Base-by-base conservation (phyloP, 2,113 vertebrate species). In the Sisor rabdophorus region DNA sequence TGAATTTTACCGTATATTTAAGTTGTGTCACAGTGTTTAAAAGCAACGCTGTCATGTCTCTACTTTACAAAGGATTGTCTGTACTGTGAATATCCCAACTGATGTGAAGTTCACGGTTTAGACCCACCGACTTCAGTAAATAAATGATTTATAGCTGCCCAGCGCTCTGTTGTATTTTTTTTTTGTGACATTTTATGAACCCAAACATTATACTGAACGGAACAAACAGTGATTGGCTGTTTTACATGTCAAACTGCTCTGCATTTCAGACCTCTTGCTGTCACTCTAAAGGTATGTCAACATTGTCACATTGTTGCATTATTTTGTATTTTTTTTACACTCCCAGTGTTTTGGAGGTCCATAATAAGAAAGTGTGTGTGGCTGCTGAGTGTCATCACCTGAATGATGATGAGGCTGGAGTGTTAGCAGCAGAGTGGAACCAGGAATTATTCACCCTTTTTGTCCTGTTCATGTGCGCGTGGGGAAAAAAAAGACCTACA, bases 291-390 rank as follows among this genome's bases (percentile, higher is more conserved):
- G 60, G 40, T 63, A 13, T 32, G 6, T 11, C 63, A 10, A 65
- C 63, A 13, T n/a, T 56, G 24, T 24, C 28, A 30, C 60, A 40
- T n/a, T 40, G 20, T n/a, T 63, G 60, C 60, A 44, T 40, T 3
- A 12, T 11, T 2, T 8, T 64, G 20, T 64, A 15, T 64, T 64
- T 17, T 47, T 16, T 17, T 47, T 16, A 22, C 32, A 40, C 11
- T 11, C 4, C 4, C 24, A 11, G 12, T n/a, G 47, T 24, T 44
- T 44, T 64, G 22, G 71, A 47, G 13, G 22, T 28, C 53, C 70
- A 17, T 40, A 44, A n/a, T 56, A 71, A 20, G 70, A 71, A 40
- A 59, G 22, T 16, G 24, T 59, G 71, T 60, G 70, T 30, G 54
- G 59, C 59, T 75, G 19, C 50, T 50, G 60, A 75, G 53, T 53